Conservation (phyloP, 2,888 invertebrate genomes). For the Lepidochitona cinerea region DNA sequence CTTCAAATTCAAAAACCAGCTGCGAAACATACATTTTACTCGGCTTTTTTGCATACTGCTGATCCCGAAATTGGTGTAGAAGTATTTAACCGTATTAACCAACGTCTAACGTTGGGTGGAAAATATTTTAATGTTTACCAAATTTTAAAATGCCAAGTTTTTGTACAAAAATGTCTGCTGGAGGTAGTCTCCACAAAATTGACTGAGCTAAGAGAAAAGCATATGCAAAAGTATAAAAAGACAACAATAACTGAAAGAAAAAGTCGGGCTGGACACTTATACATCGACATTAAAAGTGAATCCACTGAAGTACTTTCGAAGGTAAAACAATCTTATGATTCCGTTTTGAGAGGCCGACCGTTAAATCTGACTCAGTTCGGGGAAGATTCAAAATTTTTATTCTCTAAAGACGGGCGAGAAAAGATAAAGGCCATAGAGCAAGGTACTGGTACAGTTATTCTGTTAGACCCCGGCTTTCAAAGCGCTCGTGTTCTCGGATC, state of each 20-base stretch:
- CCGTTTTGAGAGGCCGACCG: not conserved
- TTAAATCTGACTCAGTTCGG: constrained; percentile 24
- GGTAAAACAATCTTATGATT: constrained; percentile 16
- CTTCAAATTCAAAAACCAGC: not conserved
- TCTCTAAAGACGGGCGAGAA: constrained; percentile 32
- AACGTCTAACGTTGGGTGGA: constrained; percentile 6
- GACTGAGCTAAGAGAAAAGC: too few species aligned
- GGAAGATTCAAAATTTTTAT: constrained; percentile 21
- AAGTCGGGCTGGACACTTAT: constrained; percentile 30
- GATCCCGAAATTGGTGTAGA: constrained; percentile 37
- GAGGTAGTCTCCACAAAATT: constrained; percentile 28
- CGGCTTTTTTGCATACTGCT: constrained; percentile 38
- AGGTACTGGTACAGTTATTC: constrained; percentile 26
- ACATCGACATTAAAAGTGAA: constrained; percentile 32
- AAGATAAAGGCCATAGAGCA: constrained; percentile 29
- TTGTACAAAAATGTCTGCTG: constrained; percentile 28
- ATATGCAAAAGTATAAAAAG: too few species aligned
- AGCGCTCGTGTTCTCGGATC: constrained; percentile 38
- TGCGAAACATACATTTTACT: constrained; percentile 20
- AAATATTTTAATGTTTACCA: constrained; percentile 13
- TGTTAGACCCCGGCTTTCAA: constrained; percentile 34
- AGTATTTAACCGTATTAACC: constrained; percentile 23
- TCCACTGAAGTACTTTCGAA: constrained; percentile 28
- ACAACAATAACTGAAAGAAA: too few species aligned
- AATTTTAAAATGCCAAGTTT: constrained; percentile 31